A percentile compares a stretch with the other conserved stretches of the same genome.
phyloP scores from a whole-genome alignment of 2,797 vertebrate genomes.

The Gephyroberyx darwinii region DNA sequence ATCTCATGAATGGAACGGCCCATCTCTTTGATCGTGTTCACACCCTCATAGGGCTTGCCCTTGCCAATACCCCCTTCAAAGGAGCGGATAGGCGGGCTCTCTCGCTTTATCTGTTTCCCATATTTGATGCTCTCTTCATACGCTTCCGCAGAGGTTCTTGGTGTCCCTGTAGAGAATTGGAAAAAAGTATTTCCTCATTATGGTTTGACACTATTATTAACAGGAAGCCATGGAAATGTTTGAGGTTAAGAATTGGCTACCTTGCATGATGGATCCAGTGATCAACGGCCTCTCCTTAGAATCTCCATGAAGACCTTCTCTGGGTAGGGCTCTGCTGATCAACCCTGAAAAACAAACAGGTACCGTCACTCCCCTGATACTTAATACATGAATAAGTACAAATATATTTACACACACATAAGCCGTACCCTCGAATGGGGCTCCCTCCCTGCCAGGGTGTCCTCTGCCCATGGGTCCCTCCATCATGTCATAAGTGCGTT shows the following conservation, averaged over 20 bases:
- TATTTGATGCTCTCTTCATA: slow-evolving; percentile 95
- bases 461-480: slow-evolving; percentile 90
- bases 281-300: slow-evolving; percentile 91
- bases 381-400: slow-evolving; percentile 11
- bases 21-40: slow-evolving; percentile 98
- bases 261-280: slow-evolving; percentile 98
- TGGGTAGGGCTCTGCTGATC: slow-evolving; percentile 93
- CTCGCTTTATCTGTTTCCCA: slow-evolving; percentile 94
- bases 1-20: slow-evolving; percentile 98
- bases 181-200: slow-evolving; percentile 1
- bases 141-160: slow-evolving; percentile 88
- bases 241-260: slow-evolving; percentile 70
- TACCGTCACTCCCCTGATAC: slow-evolving; percentile 12
- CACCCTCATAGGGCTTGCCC: slow-evolving; percentile 94
- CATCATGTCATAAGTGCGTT: slow-evolving; percentile 95
- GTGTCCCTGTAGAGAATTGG: slow-evolving; percentile 86
- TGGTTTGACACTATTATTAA: not conserved
- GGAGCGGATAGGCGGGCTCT: slow-evolving; percentile 93
- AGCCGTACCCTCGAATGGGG: slow-evolving; percentile 89
- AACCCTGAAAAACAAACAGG: slow-evolving; percentile 83
- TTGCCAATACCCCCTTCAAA: slow-evolving; percentile 96
- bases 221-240: not conserved
- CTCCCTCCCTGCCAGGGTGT: slow-evolving; percentile 87
- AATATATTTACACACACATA: not conserved
- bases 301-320: slow-evolving; percentile 90